Conservation (phyloP, 1,140 invertebrate species). For the Thalassaphorura encarpata region DNA sequence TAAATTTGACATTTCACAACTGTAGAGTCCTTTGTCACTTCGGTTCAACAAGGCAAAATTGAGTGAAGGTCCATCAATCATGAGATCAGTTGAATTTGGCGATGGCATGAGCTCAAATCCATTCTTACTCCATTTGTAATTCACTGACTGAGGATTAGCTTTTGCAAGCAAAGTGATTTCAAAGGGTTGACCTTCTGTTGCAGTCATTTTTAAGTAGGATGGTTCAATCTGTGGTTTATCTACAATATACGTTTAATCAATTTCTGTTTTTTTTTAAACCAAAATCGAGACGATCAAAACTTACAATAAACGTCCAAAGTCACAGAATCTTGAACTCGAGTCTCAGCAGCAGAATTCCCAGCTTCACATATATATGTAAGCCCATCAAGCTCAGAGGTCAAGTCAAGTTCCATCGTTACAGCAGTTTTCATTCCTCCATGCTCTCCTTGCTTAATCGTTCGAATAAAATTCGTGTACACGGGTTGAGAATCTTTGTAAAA, state of each 20-base stretch:
- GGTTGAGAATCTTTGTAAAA: slow-evolving; percentile 83
- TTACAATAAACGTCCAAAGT: slow-evolving; percentile 83
- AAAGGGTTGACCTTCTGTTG: slow-evolving; percentile 73
- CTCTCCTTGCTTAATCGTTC: slow-evolving; percentile 58
- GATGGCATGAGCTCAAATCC: slow-evolving; percentile 52
- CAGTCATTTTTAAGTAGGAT: slow-evolving; percentile 41
- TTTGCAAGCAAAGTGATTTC: slow-evolving; percentile 67
- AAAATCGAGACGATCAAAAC: too few relatives aligned
- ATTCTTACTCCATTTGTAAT: slow-evolving; percentile 79
- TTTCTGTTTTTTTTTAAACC: too few relatives aligned
- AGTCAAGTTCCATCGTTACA: slow-evolving; percentile 66
- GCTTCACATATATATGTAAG: slow-evolving; percentile 89
- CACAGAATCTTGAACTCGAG: slow-evolving; percentile 75
- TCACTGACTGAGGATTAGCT: slow-evolving; percentile 69
- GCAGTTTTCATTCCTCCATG: slow-evolving; percentile 75
- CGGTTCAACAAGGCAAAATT: slow-evolving; percentile 69
- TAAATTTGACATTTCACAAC: slow-evolving; percentile 74
- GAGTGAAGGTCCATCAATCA: slow-evolving; percentile 63
- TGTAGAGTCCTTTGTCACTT: slow-evolving; percentile 76
- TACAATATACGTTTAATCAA: too few relatives aligned
- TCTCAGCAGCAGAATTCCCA: slow-evolving; percentile 68
- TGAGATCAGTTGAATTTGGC: slow-evolving; percentile 47
- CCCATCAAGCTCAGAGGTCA: slow-evolving; percentile 76
- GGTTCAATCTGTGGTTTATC: slow-evolving; percentile 46
- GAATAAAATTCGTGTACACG: slow-evolving; percentile 57